A percentile compares a stretch with the other conserved stretches of the same genome.
Evolutionary conservation across 1,140 invertebrate species (phyloP).

Genomic region (Chelonus insularis): DNA sequence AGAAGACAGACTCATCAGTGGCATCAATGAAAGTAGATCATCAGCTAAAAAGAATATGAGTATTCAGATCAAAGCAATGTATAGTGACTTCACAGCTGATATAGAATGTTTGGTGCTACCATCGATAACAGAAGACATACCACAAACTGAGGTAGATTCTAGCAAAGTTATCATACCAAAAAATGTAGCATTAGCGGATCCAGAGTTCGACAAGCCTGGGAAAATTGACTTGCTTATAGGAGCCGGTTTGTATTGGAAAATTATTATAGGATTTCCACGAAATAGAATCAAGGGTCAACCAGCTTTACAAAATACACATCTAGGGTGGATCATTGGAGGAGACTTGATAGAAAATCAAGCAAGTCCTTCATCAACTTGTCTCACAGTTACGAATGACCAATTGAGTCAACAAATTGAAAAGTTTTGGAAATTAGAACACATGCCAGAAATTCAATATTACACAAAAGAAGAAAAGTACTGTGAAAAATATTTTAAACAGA

Average conservation of each 20-base stretch:
- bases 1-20: too few species aligned
- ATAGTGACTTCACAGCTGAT: conserved; percentile 8
- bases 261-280: conserved; percentile 25
- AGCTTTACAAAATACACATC: background rate
- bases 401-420: too few species aligned
- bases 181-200: conserved; percentile 30
- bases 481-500: too few species aligned
- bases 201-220: conserved; percentile 25
- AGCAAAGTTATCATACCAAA: conserved; percentile 26
- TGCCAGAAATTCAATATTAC: too few species aligned
- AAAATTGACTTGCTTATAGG: conserved; percentile 31
- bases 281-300: conserved; percentile 1
- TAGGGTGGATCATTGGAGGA: too few species aligned
- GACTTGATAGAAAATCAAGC: too few species aligned
- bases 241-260: conserved; percentile 22
- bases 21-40: conserved; percentile 18
- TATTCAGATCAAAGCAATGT: conserved; percentile 29
- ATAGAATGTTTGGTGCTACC: conserved; percentile 28
- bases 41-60: conserved; percentile 15
- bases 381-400: too few species aligned
- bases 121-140: conserved; percentile 27
- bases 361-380: too few species aligned
- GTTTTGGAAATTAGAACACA: too few species aligned
- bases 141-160: conserved; percentile 10
- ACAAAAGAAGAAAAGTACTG: too few species aligned